Evolutionary conservation across 2,797 vertebrate species (phyloP).

Genomic region (Tinamus major): DNA sequence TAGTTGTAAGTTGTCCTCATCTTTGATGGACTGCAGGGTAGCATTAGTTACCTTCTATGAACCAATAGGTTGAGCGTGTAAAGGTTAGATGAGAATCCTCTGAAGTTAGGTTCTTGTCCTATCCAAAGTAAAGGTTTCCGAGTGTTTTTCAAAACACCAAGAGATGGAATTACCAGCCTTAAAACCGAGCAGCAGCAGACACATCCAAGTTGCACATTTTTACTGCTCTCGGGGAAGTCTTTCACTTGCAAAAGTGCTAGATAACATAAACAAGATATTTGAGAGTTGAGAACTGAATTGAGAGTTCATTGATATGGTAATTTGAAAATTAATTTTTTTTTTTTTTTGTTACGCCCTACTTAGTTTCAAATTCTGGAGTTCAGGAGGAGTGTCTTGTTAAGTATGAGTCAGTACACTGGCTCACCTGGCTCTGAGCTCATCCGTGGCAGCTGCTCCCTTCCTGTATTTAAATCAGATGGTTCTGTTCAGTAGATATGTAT

Average conservation of each 20-base stretch:
- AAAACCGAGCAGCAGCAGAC: background rate
- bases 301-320: background rate
- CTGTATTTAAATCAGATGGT: background rate
- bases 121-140: background rate
- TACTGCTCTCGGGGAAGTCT: background rate
- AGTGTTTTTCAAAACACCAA: background rate
- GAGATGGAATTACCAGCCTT: background rate
- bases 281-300: background rate
- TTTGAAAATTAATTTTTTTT: background rate
- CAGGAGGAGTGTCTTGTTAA: background rate
- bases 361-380: background rate
- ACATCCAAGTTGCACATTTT: background rate
- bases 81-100: background rate
- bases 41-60: background rate
- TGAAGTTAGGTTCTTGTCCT: background rate
- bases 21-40: background rate
- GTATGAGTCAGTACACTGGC: background rate
- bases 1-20: background rate
- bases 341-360: background rate
- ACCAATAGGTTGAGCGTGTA: background rate
- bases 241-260: background rate
- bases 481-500: background rate
- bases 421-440: background rate
- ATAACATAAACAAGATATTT: background rate
- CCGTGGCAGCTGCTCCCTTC: background rate